These are phyloP conservation scores for Aegithalos caudatus DNA, from an alignment of 2,113 vertebrate genomes.

Conservation along the genomic window DNA sequence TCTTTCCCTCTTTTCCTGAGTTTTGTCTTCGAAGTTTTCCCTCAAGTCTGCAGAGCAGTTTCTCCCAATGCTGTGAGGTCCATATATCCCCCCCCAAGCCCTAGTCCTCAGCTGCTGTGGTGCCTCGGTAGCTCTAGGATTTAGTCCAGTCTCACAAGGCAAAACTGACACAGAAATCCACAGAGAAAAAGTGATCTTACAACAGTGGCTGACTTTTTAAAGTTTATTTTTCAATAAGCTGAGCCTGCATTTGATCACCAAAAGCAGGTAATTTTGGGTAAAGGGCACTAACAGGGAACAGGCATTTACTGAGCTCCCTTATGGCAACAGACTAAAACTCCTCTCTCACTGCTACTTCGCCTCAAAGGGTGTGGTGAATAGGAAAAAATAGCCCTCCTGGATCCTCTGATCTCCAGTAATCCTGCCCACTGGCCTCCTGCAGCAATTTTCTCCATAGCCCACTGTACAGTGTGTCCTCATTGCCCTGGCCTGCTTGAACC, in stretches of 20 bases:
- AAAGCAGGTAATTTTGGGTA: background rate
- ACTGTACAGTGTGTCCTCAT: background rate
- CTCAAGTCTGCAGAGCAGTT: background rate
- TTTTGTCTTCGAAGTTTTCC: background rate
- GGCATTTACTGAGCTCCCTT: background rate
- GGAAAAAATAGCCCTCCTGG: background rate
- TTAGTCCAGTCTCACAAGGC: background rate
- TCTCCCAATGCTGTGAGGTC: background rate
- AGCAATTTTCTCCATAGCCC: background rate
- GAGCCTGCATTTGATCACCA: background rate
- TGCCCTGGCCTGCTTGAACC: background rate
- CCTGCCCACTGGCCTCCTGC: rapidly evolving
- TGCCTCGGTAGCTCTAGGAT: background rate
- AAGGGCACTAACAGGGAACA: background rate
- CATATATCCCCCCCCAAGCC: rapidly evolving
- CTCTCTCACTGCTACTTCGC: background rate
- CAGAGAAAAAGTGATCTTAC: background rate
- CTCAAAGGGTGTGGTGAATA: background rate
- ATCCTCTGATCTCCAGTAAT: constrained; percentile 16
- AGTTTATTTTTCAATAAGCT: background rate
- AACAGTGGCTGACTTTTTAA: background rate
- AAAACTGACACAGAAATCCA: background rate
- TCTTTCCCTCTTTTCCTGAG: background rate
- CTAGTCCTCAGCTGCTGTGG: background rate
- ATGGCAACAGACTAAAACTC: background rate